Evolutionary conservation across 2,888 invertebrate species (phyloP), one percentile per base, ranked within the genome.

Genomic region (Sarcophaga caerulescens): DNA sequence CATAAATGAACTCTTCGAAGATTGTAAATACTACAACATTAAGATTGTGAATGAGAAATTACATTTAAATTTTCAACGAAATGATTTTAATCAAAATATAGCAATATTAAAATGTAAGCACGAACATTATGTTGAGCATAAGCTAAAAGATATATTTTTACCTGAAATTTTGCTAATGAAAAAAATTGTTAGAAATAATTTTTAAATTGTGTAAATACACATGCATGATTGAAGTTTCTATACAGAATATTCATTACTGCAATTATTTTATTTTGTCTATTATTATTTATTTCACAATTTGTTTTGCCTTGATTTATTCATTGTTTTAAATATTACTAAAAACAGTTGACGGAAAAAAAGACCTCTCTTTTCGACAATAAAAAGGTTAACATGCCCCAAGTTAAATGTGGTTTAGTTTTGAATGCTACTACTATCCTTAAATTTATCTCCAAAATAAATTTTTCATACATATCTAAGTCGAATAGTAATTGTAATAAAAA

Each of bases 21-120:
- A 91, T 77, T 93, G 92, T 78, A 89, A 88, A 81, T 90, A 92
- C 81, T 93, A 92, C 81, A 91, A 91, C 71, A 88, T 93, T 23
- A 74, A 89, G 12, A 69, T 94, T 21, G 87, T 88, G 6, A 88
- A 90, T 6, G 90, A 91, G 62, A 89, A 91, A 19, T 88, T 88
- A 68, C 88, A 90, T 17, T 88, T 94, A 21, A 89, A 90, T 76
- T 94, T 94, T 89, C 90, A 91, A 83, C 94, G 93, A 90, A 86
- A 85, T 23, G 91, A 91, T 70, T 94, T 94, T 66, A 92, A 93
- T 47, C 52, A 47, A 6, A 85, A 88, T 12, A 85, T 84, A 44
- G 21, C 76, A 52, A 23, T 78, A 19, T 35, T 89, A 0, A 90
- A 89, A 68, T 77, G 87, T 3, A 89, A 83, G 21, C 89, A 89